A percentile compares a stretch with the other conserved stretches of the same genome.
Evolutionary conservation across 1,140 invertebrate genomes (phyloP).

Genomic region (Mizuhopecten yessoensis): DNA sequence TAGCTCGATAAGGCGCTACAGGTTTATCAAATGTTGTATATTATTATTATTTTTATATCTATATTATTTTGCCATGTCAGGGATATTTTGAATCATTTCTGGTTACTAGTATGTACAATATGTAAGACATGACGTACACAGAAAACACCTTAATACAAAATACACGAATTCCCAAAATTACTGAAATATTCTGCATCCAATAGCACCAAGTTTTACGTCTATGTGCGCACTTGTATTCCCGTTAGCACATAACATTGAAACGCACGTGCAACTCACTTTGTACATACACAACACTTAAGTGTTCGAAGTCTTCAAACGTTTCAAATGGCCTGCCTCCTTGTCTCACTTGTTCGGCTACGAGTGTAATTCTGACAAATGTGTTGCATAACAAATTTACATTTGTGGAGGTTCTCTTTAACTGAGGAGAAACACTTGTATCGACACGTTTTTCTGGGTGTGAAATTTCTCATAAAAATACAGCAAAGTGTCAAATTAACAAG

Average conservation of each 20-base stretch:
- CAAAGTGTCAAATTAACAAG: slow-evolving; percentile 14
- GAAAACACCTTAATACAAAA: too few relatives aligned
- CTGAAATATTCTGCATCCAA: slow-evolving; percentile 23
- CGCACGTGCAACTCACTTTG: neutral
- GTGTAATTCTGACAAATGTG: neutral
- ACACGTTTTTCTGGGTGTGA: neutral
- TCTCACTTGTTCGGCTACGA: neutral
- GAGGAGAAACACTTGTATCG: neutral
- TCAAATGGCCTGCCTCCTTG: neutral
- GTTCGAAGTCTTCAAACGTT: slow-evolving; percentile 11
- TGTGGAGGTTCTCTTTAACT: neutral
- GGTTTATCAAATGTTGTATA: too few relatives aligned
- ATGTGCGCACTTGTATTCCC: neutral
- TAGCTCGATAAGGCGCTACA: too few relatives aligned
- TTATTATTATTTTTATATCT: too few relatives aligned
- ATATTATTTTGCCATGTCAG: too few relatives aligned
- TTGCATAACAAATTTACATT: neutral
- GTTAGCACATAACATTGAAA: neutral
- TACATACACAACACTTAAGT: neutral
- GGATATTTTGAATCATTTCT: too few relatives aligned
- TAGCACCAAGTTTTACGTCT: neutral
- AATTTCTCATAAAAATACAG: neutral
- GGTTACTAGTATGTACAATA: too few relatives aligned
- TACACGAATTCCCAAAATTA: too few relatives aligned
- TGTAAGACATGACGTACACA: too few relatives aligned